These are phyloP conservation scores for Adrianichthys oophorus DNA, from an alignment of 2,797 vertebrate genomes.

Conservation along the genomic window DNA sequence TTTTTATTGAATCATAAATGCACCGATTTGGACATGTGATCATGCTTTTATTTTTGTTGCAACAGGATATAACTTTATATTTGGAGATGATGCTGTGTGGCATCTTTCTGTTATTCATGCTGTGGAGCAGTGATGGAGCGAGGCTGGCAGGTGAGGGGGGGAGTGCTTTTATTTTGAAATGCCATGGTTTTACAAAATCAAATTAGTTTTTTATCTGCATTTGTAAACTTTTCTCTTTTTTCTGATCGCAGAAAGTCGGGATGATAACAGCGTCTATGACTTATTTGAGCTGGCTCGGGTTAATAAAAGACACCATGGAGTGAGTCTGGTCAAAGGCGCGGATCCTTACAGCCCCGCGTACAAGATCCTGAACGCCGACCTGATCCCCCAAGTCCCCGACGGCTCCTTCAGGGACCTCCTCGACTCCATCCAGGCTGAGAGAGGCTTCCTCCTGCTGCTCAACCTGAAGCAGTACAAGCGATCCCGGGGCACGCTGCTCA, in stretches of 20 bases:
- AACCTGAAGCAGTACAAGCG: constrained; percentile 91
- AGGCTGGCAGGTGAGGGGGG: constrained; percentile 85
- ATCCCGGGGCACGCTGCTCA: constrained; percentile 86
- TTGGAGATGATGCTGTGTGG: constrained; percentile 79
- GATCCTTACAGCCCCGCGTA: constrained; percentile 93
- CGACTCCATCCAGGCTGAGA: constrained; percentile 89
- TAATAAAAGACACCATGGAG: constrained; percentile 83
- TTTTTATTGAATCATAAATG: neutral
- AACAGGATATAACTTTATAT: constrained; percentile 40
- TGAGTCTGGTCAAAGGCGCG: constrained; percentile 87
- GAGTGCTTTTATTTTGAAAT: neutral
- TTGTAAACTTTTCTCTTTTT: constrained; percentile 12
- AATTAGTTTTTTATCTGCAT: constrained; percentile 6
- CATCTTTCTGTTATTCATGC: constrained; percentile 80
- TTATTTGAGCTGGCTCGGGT: constrained; percentile 87
- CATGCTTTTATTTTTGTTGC: constrained; percentile 19
- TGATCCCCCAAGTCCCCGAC: constrained; percentile 89
- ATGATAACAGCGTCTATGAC: constrained; percentile 93
- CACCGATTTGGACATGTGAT: neutral
- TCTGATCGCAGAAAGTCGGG: constrained; percentile 75
- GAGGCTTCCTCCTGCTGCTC: constrained; percentile 91
- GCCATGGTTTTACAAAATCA: too few species aligned
- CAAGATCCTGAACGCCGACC: constrained; percentile 88
- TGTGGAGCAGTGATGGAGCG: constrained; percentile 75
- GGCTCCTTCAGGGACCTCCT: constrained; percentile 92